Conservation (phyloP, 2,888 invertebrate species). For the Tenthredo amoena region DNA sequence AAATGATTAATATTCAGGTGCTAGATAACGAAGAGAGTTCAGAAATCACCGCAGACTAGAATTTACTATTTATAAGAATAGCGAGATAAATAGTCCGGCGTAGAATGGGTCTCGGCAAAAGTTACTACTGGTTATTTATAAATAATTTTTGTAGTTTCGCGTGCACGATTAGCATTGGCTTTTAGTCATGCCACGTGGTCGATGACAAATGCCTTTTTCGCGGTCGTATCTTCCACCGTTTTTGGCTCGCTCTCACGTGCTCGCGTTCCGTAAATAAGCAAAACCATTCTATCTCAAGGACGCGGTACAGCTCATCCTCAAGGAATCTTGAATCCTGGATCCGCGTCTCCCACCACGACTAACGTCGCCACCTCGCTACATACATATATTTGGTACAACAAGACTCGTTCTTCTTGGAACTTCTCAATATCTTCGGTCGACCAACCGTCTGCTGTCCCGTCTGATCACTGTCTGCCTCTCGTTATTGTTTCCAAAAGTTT, state of each 20-base stretch:
- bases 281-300: conserved; percentile 47
- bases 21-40: background rate
- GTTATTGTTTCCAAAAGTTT: background rate
- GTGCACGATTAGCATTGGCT: conserved; percentile 25
- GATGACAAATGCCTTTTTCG: conserved; percentile 50
- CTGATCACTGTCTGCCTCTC: conserved; percentile 36
- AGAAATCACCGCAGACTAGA: background rate
- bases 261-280: conserved; percentile 50
- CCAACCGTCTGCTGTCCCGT: conserved; percentile 31
- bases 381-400: background rate
- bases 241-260: conserved; percentile 50
- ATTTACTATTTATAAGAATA: background rate
- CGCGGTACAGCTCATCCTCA: conserved; percentile 42
- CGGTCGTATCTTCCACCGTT: conserved; percentile 41
- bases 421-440: conserved; percentile 21
- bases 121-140: background rate
- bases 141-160: conserved; percentile 20
- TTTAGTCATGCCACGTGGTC: conserved; percentile 47
- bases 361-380: conserved; percentile 31
- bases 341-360: conserved; percentile 35
- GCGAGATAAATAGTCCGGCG: background rate
- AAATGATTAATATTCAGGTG: background rate
- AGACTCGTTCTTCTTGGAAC: conserved; percentile 29
- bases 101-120: background rate
- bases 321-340: conserved; percentile 51